These are phyloP conservation scores for Menidia menidia DNA, from an alignment of 2,797 vertebrate genomes.

Conservation along the genomic window DNA sequence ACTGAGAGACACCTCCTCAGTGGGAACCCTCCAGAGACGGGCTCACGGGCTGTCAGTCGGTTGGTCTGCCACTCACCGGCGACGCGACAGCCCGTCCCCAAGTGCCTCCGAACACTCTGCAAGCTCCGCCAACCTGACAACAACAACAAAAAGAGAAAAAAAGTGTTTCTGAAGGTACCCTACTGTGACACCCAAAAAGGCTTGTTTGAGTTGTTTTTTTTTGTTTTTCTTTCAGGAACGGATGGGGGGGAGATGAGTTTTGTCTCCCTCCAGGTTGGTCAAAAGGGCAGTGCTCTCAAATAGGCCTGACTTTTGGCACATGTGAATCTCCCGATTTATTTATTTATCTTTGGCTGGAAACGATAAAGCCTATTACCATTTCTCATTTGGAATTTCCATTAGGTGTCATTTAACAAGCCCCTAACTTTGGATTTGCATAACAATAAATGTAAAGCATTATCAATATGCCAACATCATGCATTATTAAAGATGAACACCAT, in stretches of 20 bases:
- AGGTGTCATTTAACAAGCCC: constrained; percentile 64
- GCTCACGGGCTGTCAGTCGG: constrained; percentile 67
- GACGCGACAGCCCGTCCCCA: constrained; percentile 75
- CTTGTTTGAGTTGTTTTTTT: constrained; percentile 46
- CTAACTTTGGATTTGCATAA: constrained; percentile 65
- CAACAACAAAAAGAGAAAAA: constrained; percentile 36
- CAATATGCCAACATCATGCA: constrained; percentile 82
- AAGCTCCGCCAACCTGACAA: constrained; percentile 62
- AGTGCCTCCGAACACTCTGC: constrained; percentile 67
- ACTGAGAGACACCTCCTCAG: constrained; percentile 68
- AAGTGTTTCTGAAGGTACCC: constrained; percentile 61
- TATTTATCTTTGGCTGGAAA: constrained; percentile 1
- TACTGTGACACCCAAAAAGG: constrained; percentile 60
- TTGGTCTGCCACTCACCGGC: constrained; percentile 69
- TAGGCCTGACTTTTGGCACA: constrained; percentile 30
- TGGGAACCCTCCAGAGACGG: constrained; percentile 72
- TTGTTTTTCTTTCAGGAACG: constrained; percentile 22
- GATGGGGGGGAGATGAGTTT: constrained; percentile 57
- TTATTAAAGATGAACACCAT: constrained; percentile 78
- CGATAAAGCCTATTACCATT: constrained; percentile 20
- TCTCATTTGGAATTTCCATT: constrained; percentile 40
- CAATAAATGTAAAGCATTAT: constrained; percentile 71
- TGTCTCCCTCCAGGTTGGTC: constrained; percentile 48
- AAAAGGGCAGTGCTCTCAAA: constrained; percentile 48
- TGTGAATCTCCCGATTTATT: constrained; percentile 35